phyloP scores from a whole-genome alignment of 2,113 vertebrate species.

The Anoura caudifer region DNA sequence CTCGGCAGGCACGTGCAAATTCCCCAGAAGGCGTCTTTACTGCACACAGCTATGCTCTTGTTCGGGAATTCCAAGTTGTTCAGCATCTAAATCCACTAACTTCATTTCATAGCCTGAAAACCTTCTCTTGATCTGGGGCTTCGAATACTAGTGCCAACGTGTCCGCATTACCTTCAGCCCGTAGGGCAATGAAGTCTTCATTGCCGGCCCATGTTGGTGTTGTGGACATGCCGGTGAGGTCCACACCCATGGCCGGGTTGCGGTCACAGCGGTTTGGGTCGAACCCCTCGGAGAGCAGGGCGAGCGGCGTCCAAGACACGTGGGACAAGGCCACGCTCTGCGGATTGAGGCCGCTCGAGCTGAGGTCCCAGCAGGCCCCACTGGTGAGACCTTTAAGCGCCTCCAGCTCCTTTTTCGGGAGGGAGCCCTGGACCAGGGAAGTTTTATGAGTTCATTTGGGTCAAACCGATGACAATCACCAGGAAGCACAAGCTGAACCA shows the following conservation, averaged over 20 bases:
- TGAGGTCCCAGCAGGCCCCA: conserved; percentile 98
- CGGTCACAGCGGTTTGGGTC: conserved; percentile 98
- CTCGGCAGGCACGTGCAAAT: conserved; percentile 96
- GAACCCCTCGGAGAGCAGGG: conserved; percentile 95
- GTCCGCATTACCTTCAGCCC: conserved; percentile 97
- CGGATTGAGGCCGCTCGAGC: conserved; percentile 95
- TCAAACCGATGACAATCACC: neutral
- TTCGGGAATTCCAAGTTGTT: conserved; percentile 97
- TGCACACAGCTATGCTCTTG: conserved; percentile 98
- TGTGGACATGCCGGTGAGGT: conserved; percentile 98
- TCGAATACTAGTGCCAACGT: conserved; percentile 95
- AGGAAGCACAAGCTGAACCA: neutral
- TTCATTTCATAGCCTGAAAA: conserved; percentile 99
- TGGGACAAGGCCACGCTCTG: conserved; percentile 99
- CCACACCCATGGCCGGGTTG: conserved; percentile 98
- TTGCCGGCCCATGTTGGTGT: conserved; percentile 97
- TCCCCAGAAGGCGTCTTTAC: conserved; percentile 98
- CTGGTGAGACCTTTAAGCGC: conserved; percentile 96
- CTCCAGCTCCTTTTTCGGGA: conserved; percentile 97
- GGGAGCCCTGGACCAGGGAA: conserved; percentile 93
- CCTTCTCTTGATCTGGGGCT: conserved; percentile 96
- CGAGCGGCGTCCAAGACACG: conserved; percentile 97
- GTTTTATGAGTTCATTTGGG: too few relatives aligned
- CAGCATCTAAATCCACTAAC: conserved; percentile 97
- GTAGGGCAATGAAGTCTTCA: conserved; percentile 96